Evolutionary conservation across 2,113 vertebrate species (phyloP).

Genomic region (Hippocampus comes): DNA sequence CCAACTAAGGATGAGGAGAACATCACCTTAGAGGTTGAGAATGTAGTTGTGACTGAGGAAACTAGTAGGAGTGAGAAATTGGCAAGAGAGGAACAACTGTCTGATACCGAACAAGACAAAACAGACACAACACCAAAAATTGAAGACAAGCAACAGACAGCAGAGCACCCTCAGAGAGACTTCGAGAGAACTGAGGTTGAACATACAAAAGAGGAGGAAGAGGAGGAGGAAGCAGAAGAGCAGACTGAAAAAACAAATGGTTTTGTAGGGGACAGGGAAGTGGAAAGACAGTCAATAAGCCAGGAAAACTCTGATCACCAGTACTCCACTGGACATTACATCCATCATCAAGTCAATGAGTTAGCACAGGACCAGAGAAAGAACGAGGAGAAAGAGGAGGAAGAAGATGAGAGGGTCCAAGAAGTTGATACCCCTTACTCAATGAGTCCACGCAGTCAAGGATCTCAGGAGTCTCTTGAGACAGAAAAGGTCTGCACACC

Average conservation of each 20-base stretch:
- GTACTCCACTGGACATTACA: conserved; percentile 74
- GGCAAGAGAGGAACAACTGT: conserved; percentile 21
- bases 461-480: conserved; percentile 56
- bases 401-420: conserved; percentile 48
- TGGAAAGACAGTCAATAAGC: conserved; percentile 44
- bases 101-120: conserved; percentile 51
- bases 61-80: conserved; percentile 48
- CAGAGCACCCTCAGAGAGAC: background rate
- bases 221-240: conserved; percentile 25
- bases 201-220: conserved; percentile 39
- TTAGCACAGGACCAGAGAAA: conserved; percentile 58
- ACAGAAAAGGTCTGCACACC: conserved; percentile 53
- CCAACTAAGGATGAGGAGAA: conserved; percentile 12
- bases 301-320: conserved; percentile 76
- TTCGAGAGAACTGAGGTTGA: background rate
- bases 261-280: conserved; percentile 38
- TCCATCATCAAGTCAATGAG: conserved; percentile 65
- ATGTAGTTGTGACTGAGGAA: conserved; percentile 38
- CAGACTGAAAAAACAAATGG: conserved; percentile 39
- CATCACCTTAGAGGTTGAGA: conserved; percentile 22
- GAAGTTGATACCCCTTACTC: conserved; percentile 37
- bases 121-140: conserved; percentile 31
- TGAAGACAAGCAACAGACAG: conserved; percentile 47
- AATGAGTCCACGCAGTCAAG: conserved; percentile 60
- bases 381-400: conserved; percentile 52